Evolutionary conservation across 2,797 vertebrate genomes (phyloP), one percentile per base, ranked within the genome.

Genomic region (Lophotriccus pileatus): DNA sequence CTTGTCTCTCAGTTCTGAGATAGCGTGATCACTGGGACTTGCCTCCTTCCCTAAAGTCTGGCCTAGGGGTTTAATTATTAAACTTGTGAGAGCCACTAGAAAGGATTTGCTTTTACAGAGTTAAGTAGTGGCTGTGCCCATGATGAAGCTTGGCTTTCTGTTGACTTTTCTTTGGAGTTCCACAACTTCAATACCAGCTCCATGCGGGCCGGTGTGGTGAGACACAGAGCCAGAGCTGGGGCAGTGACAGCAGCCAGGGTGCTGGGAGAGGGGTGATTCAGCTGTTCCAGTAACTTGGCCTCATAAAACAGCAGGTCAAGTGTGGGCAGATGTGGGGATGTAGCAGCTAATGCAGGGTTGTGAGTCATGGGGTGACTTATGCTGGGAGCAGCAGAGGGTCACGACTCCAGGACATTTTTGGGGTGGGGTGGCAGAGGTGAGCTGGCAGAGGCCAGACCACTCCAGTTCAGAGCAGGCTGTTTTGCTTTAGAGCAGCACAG

Each of bases 331-430:
- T 36, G 44, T 75, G 77, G 67, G 58, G 39, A 46, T 5, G 69
- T 75, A 19, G 15, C 85, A 73, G 59, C 66, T 53, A 3, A 3
- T 0, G 2, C 27, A 59, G 77, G 7, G 50, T 1, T 12, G 36
- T 93, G 95, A 93, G 47, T 95, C 92, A 89, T 0, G 1, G 43
- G 39, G 8, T 87, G 91, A 87, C 70, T 62, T 25, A 20, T 9
- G 59, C 74, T 49, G 78, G 47, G 7, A 34, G 58, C 74, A 90
- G 88, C 68, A 7, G 41, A 34, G 46, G 90, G 83, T 84, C 27
- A 1, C 0, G 1, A 0, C 49, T 59, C 22, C 59, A 6, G 24
- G 50, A 6, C 13, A 9, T 32, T 1, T 50, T 19, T 10, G 36
- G 22, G 1, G 5, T 12, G 30, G 36, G 18, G 13, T 37, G 14